These are phyloP conservation scores for Merops nubicus DNA, from an alignment of 2,113 vertebrate genomes.

Conservation along the genomic window DNA sequence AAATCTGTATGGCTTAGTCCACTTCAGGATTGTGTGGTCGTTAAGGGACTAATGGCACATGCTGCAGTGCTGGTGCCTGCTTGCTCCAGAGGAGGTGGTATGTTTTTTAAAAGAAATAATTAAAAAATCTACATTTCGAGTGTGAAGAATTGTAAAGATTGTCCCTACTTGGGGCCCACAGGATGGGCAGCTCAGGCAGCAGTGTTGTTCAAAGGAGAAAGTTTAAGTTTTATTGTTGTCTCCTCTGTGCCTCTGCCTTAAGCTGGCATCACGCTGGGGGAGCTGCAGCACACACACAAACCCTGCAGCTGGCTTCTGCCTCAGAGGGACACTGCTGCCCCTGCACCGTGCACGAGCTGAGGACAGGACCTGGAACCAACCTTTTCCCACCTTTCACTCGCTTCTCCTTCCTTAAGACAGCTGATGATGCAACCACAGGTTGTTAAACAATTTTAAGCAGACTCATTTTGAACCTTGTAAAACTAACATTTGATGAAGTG, in stretches of 20 bases:
- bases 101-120: no score
- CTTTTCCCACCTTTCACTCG: neutral
- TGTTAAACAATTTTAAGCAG: slow-evolving; percentile 7
- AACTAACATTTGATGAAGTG: slow-evolving; percentile 45
- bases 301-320: neutral
- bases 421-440: neutral
- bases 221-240: neutral
- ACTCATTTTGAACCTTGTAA: neutral
- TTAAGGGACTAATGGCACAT: accelerated
- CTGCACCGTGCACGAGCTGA: accelerated
- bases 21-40: neutral
- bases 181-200: neutral
- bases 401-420: neutral
- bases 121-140: neutral
- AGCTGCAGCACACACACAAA: neutral
- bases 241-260: neutral
- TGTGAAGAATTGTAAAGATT: neutral
- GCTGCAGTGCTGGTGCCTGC: neutral
- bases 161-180: neutral
- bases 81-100: neutral
- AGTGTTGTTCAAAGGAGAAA: accelerated
- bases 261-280: neutral
- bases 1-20: neutral
- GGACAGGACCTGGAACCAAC: neutral
- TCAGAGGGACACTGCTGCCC: neutral